Conservation (phyloP, 30 jellyfish, hydroid and myxozoan species). For the Clytia hemisphaerica region DNA sequence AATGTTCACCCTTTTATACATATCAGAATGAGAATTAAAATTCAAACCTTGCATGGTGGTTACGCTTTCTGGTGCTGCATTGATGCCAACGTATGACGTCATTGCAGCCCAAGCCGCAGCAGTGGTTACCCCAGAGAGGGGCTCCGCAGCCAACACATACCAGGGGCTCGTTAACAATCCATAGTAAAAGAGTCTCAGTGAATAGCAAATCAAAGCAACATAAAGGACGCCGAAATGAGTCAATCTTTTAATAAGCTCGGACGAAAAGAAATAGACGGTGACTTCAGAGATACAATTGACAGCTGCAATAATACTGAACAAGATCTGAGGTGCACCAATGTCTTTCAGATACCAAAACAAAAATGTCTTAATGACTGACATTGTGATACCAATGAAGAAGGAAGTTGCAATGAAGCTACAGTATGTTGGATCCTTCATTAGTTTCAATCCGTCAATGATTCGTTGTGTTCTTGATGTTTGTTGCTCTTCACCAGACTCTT, state of each 20-base stretch:
- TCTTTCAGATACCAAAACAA: conserved; percentile 91
- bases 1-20: no score
- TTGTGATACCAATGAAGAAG: conserved; percentile 74
- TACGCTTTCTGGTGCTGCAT: conserved; percentile 68
- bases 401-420: conserved; percentile 55
- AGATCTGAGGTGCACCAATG: conserved; percentile 82
- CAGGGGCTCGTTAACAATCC: conserved; percentile 84
- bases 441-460: conserved; percentile 50
- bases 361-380: conserved; percentile 81
- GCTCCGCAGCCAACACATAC: conserved; percentile 89
- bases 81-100: conserved; percentile 87
- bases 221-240: conserved; percentile 80
- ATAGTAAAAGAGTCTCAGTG: conserved; percentile 61
- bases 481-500: neutral
- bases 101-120: conserved; percentile 98
- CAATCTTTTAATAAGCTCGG: conserved; percentile 53
- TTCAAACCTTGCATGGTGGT: conserved; percentile 93
- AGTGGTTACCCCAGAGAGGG: conserved; percentile 88
- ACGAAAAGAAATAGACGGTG: conserved; percentile 61
- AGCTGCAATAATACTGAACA: conserved; percentile 73
- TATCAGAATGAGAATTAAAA: no score
- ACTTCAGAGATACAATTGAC: conserved; percentile 85
- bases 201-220: conserved; percentile 69
- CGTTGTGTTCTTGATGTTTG: conserved; percentile 1
- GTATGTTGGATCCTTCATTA: conserved; percentile 53